Evolutionary conservation across 2,113 vertebrate genomes (phyloP), one percentile per base, ranked within the genome.

Genomic region (Cheirogaleus medius): DNA sequence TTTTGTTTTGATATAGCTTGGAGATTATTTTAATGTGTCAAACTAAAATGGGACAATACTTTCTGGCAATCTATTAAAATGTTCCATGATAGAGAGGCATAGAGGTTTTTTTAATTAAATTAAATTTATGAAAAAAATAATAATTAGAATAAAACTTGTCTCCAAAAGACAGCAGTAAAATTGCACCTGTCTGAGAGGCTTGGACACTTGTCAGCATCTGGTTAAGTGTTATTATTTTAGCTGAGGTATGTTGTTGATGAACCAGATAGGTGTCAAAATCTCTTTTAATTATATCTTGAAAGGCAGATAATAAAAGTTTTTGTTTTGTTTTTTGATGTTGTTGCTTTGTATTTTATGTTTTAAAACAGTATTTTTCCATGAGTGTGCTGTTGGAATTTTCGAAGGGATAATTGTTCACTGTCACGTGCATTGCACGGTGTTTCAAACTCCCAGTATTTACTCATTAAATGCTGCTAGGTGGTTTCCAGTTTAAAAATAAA

Each of bases 281-380:
- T 3, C 23, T 92, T 96, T 64, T 66, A 12, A 85, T 25, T 90
- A 3, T 84, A 23, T 63, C 49, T 68, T 81, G 47, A 63, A 92
- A 77, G 13, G 64, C 7, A 39, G 27, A 76, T 10, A 49, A 49
- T n/a, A 29, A 60, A 97, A 44, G 10, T 23, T 60, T 20, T 49
- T 42, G n/a, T 63, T 42, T 68, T 76, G 42, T 5, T 49, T 77
- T 49, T 17, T 17, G 44, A 29, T 39, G 42, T 6, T 60, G 68
- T 52, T 47, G 8, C 14, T 90, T 44, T 56, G 21, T 74, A 64
- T 87, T 73, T 85, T 42, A 58, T 88, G 4, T 14, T 87, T 84
- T 39, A 85, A 80, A 87, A 42, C 2, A 68, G 21, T 76, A 54
- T 87, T 93, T 96, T 66, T 95, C 21, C 94, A 47, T 58, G n/a